Base-by-base conservation (phyloP, 64 coral and sea anemone species). In the Cladopsammia gracilis region DNA sequence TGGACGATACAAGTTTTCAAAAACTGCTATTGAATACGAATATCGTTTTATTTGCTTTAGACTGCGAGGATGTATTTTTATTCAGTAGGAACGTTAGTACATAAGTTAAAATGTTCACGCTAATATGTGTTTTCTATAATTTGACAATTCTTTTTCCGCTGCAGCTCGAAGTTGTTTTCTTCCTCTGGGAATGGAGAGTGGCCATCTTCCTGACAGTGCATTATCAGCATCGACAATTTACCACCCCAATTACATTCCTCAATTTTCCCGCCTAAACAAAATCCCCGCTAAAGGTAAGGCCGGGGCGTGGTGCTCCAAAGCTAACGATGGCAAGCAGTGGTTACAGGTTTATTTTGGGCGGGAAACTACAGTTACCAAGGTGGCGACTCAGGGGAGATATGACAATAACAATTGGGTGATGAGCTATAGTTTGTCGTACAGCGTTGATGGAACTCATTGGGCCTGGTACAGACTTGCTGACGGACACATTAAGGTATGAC, bases 381-480 rank as follows among this genome's bases (percentile, higher is more conserved):
- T 91, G 15, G 89, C 89, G 43, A 91, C 89, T 18, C 89, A 91
- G 78, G 89, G 89, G 4, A 54, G 66, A 43, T 46, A 79, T 76
- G 56, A 64, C 34, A 0, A 5, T 11, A 51, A 73, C 4, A 11
- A 83, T 3, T 48, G 78, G 78, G 67, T 92, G 65, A 92, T 25
- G 23, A 73, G 64, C 66, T 92, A 73, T 68, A 73, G 70, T 60
- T 48, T 90, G n/a, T 71, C 62, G 3, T 90, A 90, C n/a, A 90
- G 89, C 24, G 76, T 56, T 5, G 77, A 90, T 16, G 89, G 89
- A 43, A 56, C 76, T 70, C 64, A 69, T 6, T 90, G 61, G 26
- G 65, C 62, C 19, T 67, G 26, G 25, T 90, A 90, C 62, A 90
- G 66, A 72, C 77, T 79, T 18, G 47, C 46, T 12, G 14, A 67